Conservation (phyloP, 2,113 vertebrate species). For the Nesogale talazaci region DNA sequence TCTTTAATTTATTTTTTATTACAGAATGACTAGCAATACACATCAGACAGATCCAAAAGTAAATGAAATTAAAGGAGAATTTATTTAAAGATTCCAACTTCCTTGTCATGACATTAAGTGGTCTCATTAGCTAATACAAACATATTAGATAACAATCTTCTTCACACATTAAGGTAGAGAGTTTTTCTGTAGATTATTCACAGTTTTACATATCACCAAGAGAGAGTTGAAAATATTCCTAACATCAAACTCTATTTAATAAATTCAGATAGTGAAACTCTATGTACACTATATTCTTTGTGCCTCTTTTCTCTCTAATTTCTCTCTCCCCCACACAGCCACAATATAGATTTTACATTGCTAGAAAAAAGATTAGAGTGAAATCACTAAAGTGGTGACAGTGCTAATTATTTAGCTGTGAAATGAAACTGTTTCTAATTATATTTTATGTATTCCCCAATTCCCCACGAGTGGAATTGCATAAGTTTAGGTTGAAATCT, state of each 20-base stretch:
- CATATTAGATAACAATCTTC: background rate
- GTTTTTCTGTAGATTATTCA: background rate
- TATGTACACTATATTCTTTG: background rate
- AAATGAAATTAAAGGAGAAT: slow-evolving; percentile 37
- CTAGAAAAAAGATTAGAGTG: background rate
- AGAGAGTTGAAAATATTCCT: background rate
- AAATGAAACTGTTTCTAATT: no score
- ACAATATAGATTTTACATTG: background rate
- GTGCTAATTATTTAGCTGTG: no score
- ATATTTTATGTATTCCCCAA: no score
- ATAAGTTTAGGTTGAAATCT: no score
- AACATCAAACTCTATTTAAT: background rate
- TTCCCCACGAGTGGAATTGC: no score
- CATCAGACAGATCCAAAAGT: background rate
- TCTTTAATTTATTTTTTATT: background rate
- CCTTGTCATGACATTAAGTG: background rate
- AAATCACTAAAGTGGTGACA: no score
- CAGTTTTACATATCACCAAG: background rate
- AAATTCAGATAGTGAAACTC: background rate
- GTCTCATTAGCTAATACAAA: slow-evolving; percentile 22
- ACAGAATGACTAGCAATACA: background rate
- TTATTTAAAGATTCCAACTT: background rate
- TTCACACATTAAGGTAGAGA: background rate
- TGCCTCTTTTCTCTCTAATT: background rate
- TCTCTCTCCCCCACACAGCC: background rate